Conservation (phyloP, 2,888 invertebrate genomes). For the Hyppa rectilinea region DNA sequence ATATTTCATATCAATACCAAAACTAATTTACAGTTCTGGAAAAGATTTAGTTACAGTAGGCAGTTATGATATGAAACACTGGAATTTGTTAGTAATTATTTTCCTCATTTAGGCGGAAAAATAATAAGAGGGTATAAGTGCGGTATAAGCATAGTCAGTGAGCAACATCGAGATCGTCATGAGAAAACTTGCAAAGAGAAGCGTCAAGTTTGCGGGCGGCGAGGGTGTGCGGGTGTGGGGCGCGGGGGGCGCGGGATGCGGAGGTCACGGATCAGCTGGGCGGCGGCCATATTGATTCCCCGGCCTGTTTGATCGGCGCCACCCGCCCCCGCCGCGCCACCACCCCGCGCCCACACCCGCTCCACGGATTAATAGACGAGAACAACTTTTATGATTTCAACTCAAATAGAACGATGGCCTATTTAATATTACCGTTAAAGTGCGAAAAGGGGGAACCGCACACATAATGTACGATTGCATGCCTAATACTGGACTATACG, state of each 20-base stretch:
- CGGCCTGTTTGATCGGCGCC: conserved; percentile 90
- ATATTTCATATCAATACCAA: background rate
- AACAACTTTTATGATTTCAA: conserved; percentile 91
- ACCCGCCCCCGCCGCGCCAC: conserved; percentile 75
- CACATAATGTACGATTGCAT: conserved; percentile 55
- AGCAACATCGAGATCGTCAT: conserved; percentile 76
- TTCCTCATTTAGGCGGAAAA: conserved; percentile 48
- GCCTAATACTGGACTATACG: conserved; percentile 35
- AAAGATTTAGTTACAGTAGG: background rate
- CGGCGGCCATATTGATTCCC: conserved; percentile 91
- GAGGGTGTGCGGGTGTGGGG: conserved; percentile 67
- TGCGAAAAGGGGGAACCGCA: conserved; percentile 61
- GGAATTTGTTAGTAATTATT: conserved; percentile 52
- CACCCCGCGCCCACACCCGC: conserved; percentile 70
- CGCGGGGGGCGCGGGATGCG: conserved; percentile 79
- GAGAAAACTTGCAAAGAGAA: conserved; percentile 83
- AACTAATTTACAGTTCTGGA: background rate
- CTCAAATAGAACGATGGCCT: conserved; percentile 84
- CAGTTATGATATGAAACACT: conserved; percentile 27
- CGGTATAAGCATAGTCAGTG: conserved; percentile 68
- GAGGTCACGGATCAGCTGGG: conserved; percentile 90
- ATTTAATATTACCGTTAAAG: conserved; percentile 75
- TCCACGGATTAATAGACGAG: conserved; percentile 88
- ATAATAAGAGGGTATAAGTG: conserved; percentile 56
- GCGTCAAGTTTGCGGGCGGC: conserved; percentile 82